A percentile compares a stretch with the other conserved stretches of the same genome.
These are phyloP conservation scores for Nematostella vectensis DNA, from an alignment of 92 coral and sea anemone genomes.

Conservation along the genomic window DNA sequence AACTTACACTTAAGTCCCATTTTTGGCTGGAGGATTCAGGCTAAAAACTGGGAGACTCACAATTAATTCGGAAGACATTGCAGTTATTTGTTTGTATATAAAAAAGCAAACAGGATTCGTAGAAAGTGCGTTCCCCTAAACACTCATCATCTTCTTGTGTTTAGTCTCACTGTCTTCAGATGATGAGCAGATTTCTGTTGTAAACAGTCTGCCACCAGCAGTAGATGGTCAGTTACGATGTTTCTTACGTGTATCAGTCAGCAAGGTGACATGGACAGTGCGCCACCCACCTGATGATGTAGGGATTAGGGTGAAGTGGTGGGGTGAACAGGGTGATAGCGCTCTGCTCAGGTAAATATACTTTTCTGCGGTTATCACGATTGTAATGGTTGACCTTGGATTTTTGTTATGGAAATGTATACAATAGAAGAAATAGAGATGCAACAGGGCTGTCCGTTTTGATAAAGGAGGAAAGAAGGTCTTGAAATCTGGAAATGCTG, in stretches of 20 bases:
- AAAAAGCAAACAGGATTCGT: too few relatives aligned
- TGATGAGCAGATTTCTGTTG: slow-evolving; percentile 58
- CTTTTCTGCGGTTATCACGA: not conserved
- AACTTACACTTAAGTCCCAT: too few relatives aligned
- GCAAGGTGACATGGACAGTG: slow-evolving; percentile 59
- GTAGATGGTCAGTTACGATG: slow-evolving; percentile 97
- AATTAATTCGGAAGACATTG: too few relatives aligned
- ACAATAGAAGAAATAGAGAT: too few relatives aligned
- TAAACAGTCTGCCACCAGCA: slow-evolving; percentile 76
- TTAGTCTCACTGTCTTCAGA: slow-evolving; percentile 33
- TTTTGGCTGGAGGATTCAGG: too few relatives aligned
- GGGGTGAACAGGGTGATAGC: slow-evolving; percentile 91
- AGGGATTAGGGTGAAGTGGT: slow-evolving; percentile 70
- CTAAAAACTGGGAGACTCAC: too few relatives aligned
- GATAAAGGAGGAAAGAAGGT: too few relatives aligned
- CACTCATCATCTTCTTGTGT: not conserved
- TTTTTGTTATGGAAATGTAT: too few relatives aligned
- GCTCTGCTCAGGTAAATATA: slow-evolving; percentile 57
- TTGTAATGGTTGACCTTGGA: not conserved
- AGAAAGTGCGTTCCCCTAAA: not conserved
- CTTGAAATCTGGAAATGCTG: too few relatives aligned
- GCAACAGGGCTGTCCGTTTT: too few relatives aligned
- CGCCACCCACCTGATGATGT: slow-evolving; percentile 62
- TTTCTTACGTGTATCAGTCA: slow-evolving; percentile 69
- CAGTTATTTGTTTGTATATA: too few relatives aligned